Conservation (phyloP, 2,113 vertebrate genomes). For the Xiphophorus hellerii region DNA sequence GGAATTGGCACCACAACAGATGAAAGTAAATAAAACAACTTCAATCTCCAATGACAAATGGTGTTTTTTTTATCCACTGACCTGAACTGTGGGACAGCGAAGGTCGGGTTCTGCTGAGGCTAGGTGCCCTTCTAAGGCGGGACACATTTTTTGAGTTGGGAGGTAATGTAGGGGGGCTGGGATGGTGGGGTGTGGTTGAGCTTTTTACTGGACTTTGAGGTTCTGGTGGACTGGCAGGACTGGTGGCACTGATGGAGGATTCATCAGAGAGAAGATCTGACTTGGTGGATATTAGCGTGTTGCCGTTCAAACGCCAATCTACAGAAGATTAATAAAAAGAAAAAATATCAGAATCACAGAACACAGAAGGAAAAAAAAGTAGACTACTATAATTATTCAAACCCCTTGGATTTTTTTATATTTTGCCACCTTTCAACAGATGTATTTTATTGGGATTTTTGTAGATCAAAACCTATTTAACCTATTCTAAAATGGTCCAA, state of each 20-base stretch:
- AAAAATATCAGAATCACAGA: background rate
- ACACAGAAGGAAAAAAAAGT: background rate
- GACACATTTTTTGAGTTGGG: slow-evolving; percentile 66
- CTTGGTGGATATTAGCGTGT: slow-evolving; percentile 48
- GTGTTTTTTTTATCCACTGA: slow-evolving; percentile 39
- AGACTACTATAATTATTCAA: background rate
- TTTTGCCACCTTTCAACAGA: background rate
- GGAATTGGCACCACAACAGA: too few species aligned
- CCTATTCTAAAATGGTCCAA: background rate
- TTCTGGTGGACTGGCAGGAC: slow-evolving; percentile 48
- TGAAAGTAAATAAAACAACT: too few species aligned
- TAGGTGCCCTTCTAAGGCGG: slow-evolving; percentile 77
- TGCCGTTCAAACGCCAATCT: slow-evolving; percentile 76
- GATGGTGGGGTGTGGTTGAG: slow-evolving; percentile 76
- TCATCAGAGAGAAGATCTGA: slow-evolving; percentile 66
- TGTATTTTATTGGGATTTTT: background rate
- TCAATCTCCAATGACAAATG: too few species aligned
- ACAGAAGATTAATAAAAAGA: slow-evolving; percentile 10
- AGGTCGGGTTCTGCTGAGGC: slow-evolving; percentile 76
- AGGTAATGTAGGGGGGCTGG: slow-evolving; percentile 73
- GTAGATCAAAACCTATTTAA: background rate
- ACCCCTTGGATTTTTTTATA: background rate
- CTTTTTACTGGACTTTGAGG: slow-evolving; percentile 64
- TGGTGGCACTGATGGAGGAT: slow-evolving; percentile 26
- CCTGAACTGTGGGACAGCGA: slow-evolving; percentile 76